A percentile compares a stretch with the other conserved stretches of the same genome.
Evolutionary conservation across 2,797 vertebrate species (phyloP).

Genomic region (Falco novaeseelandiae): DNA sequence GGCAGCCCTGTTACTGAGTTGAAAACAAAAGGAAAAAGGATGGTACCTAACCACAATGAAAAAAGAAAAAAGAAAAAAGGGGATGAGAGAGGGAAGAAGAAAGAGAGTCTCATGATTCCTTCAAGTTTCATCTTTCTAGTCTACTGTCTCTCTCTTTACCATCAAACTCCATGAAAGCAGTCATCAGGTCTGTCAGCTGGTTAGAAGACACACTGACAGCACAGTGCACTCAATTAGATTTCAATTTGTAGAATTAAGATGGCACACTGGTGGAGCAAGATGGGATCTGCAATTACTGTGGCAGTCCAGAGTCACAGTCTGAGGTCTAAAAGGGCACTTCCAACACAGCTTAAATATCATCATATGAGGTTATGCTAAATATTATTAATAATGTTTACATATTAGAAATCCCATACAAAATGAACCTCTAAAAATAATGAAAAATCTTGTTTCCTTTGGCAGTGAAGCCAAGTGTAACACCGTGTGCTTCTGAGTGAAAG

Average conservation of each 20-base stretch:
- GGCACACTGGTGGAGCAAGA: background rate
- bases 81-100: background rate
- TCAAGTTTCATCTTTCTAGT: background rate
- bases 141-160: background rate
- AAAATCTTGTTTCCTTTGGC: background rate
- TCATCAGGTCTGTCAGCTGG: background rate
- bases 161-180: background rate
- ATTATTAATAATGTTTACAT: background rate
- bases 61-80: background rate
- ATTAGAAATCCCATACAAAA: constrained; percentile 7
- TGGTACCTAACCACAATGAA: background rate
- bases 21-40: background rate
- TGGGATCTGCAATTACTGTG: background rate
- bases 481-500: background rate
- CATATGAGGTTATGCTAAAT: background rate
- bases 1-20: background rate
- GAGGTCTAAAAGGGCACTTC: background rate
- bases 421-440: background rate
- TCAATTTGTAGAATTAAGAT: background rate
- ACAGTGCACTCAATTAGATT: background rate
- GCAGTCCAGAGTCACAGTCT: background rate
- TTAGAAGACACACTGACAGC: background rate
- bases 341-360: background rate
- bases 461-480: background rate
- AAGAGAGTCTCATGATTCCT: background rate